A percentile compares a stretch with the other conserved stretches of the same genome.
These are phyloP conservation scores for Berghia stephanieae DNA, from an alignment of 1,140 invertebrate species.

Conservation along the genomic window DNA sequence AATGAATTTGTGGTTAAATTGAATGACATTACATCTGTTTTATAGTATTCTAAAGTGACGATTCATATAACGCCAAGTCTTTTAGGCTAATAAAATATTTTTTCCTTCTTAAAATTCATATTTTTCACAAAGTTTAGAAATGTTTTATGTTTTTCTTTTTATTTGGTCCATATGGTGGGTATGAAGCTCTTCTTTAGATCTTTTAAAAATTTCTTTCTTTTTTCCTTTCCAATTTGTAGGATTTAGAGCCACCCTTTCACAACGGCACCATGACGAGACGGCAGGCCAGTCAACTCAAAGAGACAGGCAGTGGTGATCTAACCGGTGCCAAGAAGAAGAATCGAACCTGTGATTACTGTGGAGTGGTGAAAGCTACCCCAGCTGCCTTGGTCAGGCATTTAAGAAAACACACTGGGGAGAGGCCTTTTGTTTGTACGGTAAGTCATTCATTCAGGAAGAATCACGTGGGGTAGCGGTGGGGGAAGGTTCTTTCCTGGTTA, in stretches of 20 bases:
- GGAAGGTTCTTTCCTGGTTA: too few species aligned
- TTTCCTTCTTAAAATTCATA: not conserved
- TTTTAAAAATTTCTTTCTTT: not conserved
- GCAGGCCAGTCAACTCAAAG: conserved; percentile 22
- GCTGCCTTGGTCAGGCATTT: conserved; percentile 58
- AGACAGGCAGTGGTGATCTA: conserved; percentile 13
- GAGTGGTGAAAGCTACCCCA: conserved; percentile 54
- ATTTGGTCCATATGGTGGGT: not conserved
- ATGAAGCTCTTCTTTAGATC: not conserved
- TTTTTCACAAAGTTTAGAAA: not conserved
- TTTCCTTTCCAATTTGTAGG: not conserved
- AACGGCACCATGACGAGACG: conserved; percentile 27
- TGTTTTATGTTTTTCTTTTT: not conserved
- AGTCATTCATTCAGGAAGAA: too few species aligned
- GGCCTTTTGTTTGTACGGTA: conserved; percentile 58
- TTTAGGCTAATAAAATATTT: not conserved
- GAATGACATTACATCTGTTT: too few species aligned
- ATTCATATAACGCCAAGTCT: too few species aligned
- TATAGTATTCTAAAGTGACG: too few species aligned
- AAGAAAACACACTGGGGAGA: conserved; percentile 57
- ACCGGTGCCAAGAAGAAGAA: conserved; percentile 31
- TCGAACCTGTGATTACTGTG: conserved; percentile 56
- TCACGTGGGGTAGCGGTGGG: too few species aligned
- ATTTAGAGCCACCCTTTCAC: not conserved
- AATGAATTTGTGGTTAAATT: too few species aligned